Conservation (phyloP, 1,140 invertebrate genomes). For the Kradibia gibbosae region DNA sequence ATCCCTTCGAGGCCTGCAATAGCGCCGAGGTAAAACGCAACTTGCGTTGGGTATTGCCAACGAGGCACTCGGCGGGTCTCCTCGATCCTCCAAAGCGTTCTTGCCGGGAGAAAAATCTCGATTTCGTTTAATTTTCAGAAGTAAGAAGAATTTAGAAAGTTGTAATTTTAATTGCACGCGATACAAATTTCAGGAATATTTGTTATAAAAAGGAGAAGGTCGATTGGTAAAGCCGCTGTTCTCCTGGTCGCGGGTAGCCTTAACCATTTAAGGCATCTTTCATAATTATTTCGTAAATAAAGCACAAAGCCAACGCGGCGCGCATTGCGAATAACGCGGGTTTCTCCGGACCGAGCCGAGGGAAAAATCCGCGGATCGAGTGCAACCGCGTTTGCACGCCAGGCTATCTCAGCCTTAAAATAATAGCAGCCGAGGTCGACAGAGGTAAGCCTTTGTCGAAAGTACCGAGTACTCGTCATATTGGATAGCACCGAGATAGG, state of each 20-base stretch:
- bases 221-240: not conserved
- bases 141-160: not conserved
- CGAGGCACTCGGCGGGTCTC: not conserved
- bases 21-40: not conserved
- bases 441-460: too few relatives aligned
- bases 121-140: not conserved
- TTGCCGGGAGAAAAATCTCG: too few relatives aligned
- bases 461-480: too few relatives aligned
- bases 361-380: not conserved
- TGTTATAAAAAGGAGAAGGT: not conserved
- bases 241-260: not conserved
- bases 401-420: too few relatives aligned
- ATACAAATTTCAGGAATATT: not conserved
- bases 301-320: too few relatives aligned
- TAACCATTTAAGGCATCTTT: slow-evolving; percentile 2
- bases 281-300: slow-evolving; percentile 13
- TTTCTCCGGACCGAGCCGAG: not conserved
- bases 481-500: too few relatives aligned
- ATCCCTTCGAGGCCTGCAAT: not conserved
- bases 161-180: not conserved
- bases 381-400: too few relatives aligned
- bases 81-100: not conserved
- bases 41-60: not conserved
- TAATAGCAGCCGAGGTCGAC: too few relatives aligned
- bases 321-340: too few relatives aligned